Evolutionary conservation across 2,888 invertebrate genomes (phyloP), one percentile per base, ranked within the genome.

Genomic region (Polia nebulosa): DNA sequence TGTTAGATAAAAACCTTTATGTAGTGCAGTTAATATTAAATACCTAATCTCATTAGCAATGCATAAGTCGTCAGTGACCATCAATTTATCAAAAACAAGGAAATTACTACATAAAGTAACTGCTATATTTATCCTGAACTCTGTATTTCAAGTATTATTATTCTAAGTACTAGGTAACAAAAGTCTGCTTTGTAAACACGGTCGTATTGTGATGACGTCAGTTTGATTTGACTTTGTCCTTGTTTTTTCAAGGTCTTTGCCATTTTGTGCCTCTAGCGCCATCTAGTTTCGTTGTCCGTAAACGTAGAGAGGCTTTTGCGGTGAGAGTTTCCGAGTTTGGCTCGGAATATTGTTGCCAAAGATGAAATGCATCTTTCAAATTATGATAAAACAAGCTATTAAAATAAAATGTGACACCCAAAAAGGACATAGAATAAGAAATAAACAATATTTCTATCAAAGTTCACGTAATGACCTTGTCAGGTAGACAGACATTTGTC

Each of bases 191-290:
- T 17, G 36, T 60, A 61, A 71, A 63, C 68, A 64, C 56, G 53
- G 60, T 44, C 57, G 45, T 69, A 67, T 72, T 71, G n/a, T 66
- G 51, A 64, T 77, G 72, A 81, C 72, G 70, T 68, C 55, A 75
- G 15, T 22, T 17, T 8, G 27, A 72, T 70, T 76, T 77, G 79
- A 76, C 80, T 73, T 80, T 79, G 82, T 73, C 84, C 83, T 80
- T 76, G 77, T 76, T 62, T 55, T 44, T 53, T 67, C 82, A 82
- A 84, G 83, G 84, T 84, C 83, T 75, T 65, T 71, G 41, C 52
- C 70, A 65, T 15, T 53, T 59, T 22, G 11, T 41, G 66, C 57
- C 0, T 7, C 51, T 76, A 71, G 57, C 75, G 84, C 78, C 84
- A 82, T 75, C 83, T 84, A 71, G 65, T 53, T 53, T 49, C 6